Base-by-base conservation (phyloP, 64 coral and sea anemone genomes). In the Orbicella faveolata region DNA sequence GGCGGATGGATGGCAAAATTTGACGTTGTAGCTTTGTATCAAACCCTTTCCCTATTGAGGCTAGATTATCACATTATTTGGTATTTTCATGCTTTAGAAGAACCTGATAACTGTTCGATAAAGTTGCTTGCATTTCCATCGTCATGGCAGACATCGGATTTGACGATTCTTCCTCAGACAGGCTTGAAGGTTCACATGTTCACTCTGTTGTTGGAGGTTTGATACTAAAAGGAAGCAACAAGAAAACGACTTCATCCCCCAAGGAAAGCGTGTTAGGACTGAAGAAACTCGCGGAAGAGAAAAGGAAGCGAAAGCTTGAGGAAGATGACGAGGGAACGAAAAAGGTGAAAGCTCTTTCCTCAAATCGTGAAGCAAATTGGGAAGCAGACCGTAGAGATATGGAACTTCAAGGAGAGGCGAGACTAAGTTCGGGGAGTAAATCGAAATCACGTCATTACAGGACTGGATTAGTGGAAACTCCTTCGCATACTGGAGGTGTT, bases 401-500 rank as follows among this genome's bases (percentile, higher is more conserved):
- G 54, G 88, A 87, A 39, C 61, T 75, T 48, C 52, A 75, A 61
- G 75, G 25, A 76, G 73, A 68, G 9, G 69, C 64, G 18, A 86
- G 81, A 2, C 65, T 88, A 62, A 92, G 86, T 54, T 82, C 94
- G 23, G 94, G 86, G 89, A 88, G 44, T 73, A 65, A 74, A 75
- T 89, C 74, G 17, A 99, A 76, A 88, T 88, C 73, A 51, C 88
- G 97, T 44, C 94, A 99, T 76, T 99, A 99, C 76, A 83, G 97
- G 21, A 93, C 97, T 75, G 83, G 90, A 52, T 73, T 93, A 61
- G 90, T 87, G 6, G 97, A 99, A 65, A 99, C 97, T 1, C 97
- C 97, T 5, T 93, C 97, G 5, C 94, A 99, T 59, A 95, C 97
- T 34, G 97, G 93, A 15, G 97, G 97, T 80, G 97, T 99, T 6